Percentiles rank a stretch among this genome's conserved stretches.
Conservation (phyloP, 2,888 invertebrate species). For the Ecliptopera silaceata region DNA sequence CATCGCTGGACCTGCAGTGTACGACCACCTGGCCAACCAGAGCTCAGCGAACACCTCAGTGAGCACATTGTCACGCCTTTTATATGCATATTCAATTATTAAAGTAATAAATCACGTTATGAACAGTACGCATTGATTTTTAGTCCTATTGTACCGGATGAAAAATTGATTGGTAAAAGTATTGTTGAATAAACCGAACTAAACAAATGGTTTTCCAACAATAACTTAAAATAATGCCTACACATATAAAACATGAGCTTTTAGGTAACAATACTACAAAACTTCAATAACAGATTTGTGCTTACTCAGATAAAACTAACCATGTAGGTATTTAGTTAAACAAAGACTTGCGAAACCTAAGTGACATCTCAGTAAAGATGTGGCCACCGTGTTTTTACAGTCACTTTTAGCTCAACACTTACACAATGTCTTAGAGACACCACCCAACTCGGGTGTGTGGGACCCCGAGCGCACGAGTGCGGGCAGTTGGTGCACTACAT, state of each 20-base stretch:
- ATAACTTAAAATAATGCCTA: too few relatives aligned
- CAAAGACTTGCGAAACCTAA: too few relatives aligned
- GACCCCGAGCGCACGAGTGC: background rate
- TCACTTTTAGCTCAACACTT: background rate
- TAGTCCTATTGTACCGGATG: background rate
- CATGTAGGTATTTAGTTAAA: too few relatives aligned
- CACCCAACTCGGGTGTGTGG: too few relatives aligned
- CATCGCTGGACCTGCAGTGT: background rate
- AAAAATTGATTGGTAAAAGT: background rate
- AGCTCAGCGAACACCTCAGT: background rate
- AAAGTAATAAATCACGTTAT: constrained; percentile 26
- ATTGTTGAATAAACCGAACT: too few relatives aligned
- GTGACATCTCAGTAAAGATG: too few relatives aligned
- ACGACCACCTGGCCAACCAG: background rate
- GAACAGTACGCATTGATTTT: background rate
- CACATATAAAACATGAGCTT: too few relatives aligned
- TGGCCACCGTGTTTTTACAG: background rate
- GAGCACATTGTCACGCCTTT: constrained; percentile 8
- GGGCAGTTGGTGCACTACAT: constrained; percentile 8
- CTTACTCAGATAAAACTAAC: too few relatives aligned
- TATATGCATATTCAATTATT: constrained; percentile 21
- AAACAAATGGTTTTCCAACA: too few relatives aligned
- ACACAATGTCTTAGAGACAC: background rate
- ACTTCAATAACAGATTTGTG: too few relatives aligned
- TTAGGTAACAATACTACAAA: too few relatives aligned